A percentile compares a stretch with the other conserved stretches of the same genome.
These are phyloP conservation scores for Anolis sagrei DNA, from an alignment of 2,113 vertebrate genomes.

Conservation along the genomic window DNA sequence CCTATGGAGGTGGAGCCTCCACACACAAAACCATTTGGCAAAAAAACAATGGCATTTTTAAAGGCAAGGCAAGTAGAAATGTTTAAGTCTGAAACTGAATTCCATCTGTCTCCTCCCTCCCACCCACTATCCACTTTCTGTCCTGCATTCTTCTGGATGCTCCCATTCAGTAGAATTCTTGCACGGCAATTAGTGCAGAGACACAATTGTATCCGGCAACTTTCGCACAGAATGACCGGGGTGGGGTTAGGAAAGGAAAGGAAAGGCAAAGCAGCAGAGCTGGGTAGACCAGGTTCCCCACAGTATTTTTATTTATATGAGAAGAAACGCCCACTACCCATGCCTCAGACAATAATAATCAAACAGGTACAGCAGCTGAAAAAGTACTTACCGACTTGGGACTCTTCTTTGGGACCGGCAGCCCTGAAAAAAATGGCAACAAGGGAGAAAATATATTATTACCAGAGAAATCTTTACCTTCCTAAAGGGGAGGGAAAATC, in stretches of 20 bases:
- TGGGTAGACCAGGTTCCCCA: conserved; percentile 6
- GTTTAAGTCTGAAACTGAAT: conserved; percentile 34
- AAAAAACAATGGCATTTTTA: conserved; percentile 71
- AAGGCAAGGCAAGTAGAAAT: conserved; percentile 56
- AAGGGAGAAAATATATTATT: conserved; percentile 79
- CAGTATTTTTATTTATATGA: not conserved
- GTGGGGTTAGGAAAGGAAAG: conserved; percentile 21
- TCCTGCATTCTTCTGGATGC: conserved; percentile 56
- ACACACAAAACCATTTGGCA: conserved; percentile 50
- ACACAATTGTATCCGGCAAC: conserved; percentile 59
- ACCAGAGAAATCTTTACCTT: conserved; percentile 77
- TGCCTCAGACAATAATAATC: conserved; percentile 47
- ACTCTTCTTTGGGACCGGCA: conserved; percentile 97
- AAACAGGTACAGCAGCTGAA: conserved; percentile 69
- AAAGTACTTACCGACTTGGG: conserved; percentile 96
- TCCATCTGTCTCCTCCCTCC: not conserved
- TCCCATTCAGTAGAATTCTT: conserved; percentile 65
- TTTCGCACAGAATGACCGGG: conserved; percentile 32
- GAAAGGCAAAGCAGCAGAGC: conserved; percentile 23
- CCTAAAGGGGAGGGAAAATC: conserved; percentile 79
- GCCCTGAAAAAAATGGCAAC: conserved; percentile 89
- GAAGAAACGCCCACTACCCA: conserved; percentile 14
- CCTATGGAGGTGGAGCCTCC: conserved; percentile 72
- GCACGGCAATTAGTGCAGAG: conserved; percentile 63
- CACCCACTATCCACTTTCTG: conserved; percentile 33